Percentiles rank a stretch among this genome's conserved stretches.
Evolutionary conservation across 2,113 vertebrate genomes (phyloP).

Genomic region (Micronycteris hirsuta): DNA sequence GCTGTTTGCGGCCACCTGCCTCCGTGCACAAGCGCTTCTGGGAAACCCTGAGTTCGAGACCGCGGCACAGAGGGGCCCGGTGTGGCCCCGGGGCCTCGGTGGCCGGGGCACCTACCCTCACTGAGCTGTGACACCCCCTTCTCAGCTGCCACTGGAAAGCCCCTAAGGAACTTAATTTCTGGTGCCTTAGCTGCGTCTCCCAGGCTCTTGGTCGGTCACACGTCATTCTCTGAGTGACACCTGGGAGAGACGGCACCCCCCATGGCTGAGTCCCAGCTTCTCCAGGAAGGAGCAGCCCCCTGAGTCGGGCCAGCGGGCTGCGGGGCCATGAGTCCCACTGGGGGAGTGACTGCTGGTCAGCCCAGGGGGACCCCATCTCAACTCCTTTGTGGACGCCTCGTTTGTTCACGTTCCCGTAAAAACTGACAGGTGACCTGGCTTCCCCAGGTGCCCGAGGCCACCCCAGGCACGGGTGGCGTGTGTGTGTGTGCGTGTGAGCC

Average conservation of each 20-base stretch:
- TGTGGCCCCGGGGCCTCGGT: accelerated
- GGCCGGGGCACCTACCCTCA: neutral
- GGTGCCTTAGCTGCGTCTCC: neutral
- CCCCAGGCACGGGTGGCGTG: neutral
- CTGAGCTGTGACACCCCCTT: neutral
- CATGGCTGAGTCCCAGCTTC: too few species aligned
- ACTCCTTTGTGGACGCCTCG: neutral
- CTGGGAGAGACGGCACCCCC: neutral
- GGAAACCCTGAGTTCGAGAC: neutral
- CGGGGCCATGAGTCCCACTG: neutral
- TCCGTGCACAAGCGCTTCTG: neutral
- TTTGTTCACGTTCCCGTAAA: neutral
- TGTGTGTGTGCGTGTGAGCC: accelerated
- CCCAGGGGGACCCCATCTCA: neutral
- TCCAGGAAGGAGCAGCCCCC: accelerated
- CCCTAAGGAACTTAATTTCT: accelerated
- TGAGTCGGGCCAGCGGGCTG: accelerated
- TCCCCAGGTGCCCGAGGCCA: accelerated
- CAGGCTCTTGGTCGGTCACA: too few species aligned
- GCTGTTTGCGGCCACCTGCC: neutral
- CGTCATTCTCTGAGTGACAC: accelerated
- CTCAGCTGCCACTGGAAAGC: too few species aligned
- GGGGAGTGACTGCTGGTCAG: too few species aligned
- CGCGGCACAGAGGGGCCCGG: neutral
- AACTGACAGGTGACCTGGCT: neutral